Base-by-base conservation (phyloP, 2,113 vertebrate genomes). In the Epinephelus moara region DNA sequence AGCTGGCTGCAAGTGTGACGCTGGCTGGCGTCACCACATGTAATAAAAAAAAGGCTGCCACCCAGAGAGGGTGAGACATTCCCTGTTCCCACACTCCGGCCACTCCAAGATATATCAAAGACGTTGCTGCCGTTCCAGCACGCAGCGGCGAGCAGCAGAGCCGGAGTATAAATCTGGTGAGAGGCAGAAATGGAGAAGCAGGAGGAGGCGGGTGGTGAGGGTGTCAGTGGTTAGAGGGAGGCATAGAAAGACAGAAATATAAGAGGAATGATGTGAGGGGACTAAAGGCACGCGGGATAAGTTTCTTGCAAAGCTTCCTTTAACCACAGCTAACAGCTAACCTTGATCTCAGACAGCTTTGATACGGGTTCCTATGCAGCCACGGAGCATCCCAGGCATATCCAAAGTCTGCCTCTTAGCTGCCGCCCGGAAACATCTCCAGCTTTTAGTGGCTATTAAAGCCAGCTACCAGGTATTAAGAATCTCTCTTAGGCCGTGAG, bases 301-400 rank as follows among this genome's bases (percentile, higher is more conserved):
- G 63, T 72, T 86, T 81, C 57, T 57, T 15, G 52, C 74, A 81
- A 88, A 86, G 75, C 82, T 70, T 63, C 87, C 59, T 80, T 81
- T 68, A 76, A 88, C 86, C 70, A 62, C 74, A 82, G 64, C 60
- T 74, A 84, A 84, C 77, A 23, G 85, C 45, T 37, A 68, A 68
- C 80, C 71, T 68, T 80, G 79, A 87, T 87, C 89, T 80, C 64
- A 23, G 13, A 57, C 86, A 78, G 82, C 87, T 81, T 87, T 70
- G 81, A 87, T 84, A 74, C 33, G 3, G 40, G 62, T 30, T 70
- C 70, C 77, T 62, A 21, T 15, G 70, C 40, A 42, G 85, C 55
- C 12, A 53, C 57, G 5, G 13, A 60, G 75, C 68, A 86, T 90
- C 74, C 21, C 37, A 49, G 57, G n/a, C 74, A 74, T 11, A 78